phyloP scores from a whole-genome alignment of 2,797 vertebrate species.

The Saxicola maurus region DNA sequence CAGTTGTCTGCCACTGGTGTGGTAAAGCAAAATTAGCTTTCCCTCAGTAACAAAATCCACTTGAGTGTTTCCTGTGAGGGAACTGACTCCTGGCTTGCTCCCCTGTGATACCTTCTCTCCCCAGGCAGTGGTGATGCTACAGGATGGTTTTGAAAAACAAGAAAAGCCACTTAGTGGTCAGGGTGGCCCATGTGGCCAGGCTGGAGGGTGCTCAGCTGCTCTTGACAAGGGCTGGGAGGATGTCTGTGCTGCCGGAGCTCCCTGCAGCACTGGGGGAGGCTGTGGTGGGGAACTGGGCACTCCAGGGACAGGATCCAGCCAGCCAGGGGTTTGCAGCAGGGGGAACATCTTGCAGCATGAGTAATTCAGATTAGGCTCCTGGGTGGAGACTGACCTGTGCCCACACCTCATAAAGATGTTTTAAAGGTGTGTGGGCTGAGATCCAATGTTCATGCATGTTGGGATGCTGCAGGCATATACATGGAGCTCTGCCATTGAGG shows the following conservation, averaged over 20 bases:
- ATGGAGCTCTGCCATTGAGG: neutral
- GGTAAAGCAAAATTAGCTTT: neutral
- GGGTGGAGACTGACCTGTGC: neutral
- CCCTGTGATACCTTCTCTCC: neutral
- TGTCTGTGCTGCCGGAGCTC: neutral
- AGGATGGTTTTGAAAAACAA: neutral
- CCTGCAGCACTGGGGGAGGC: rapidly evolving
- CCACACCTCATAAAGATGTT: neutral
- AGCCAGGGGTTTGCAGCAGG: neutral
- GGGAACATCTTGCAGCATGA: neutral
- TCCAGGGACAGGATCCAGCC: neutral
- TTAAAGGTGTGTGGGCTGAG: neutral
- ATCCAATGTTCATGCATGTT: rapidly evolving
- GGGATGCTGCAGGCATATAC: rapidly evolving
- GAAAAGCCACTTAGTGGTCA: neutral
- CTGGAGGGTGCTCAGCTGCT: neutral
- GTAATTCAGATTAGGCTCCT: neutral
- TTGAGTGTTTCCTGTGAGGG: neutral
- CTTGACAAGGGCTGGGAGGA: neutral
- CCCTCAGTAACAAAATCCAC: neutral
- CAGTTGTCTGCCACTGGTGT: neutral
- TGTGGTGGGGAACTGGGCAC: neutral
- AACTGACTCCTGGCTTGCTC: neutral
- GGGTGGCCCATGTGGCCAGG: neutral
- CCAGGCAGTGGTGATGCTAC: neutral